These are phyloP conservation scores for Euschistus heros DNA, from an alignment of 1,140 invertebrate species.

Conservation along the genomic window DNA sequence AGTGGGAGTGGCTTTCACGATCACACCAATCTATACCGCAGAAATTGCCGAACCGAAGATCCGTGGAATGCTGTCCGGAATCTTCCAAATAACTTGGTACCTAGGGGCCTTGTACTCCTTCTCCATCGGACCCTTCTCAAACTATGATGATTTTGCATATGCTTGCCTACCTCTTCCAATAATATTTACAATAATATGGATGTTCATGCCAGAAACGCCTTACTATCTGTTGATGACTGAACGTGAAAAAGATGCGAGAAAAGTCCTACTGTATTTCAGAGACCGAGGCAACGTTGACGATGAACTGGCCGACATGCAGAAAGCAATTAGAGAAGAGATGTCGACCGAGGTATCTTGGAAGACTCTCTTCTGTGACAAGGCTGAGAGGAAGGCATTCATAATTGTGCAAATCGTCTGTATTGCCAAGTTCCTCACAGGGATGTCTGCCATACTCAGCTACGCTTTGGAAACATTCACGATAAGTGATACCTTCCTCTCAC, in stretches of 20 bases:
- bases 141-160: constrained; percentile 55
- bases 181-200: neutral
- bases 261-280: neutral
- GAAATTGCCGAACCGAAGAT: constrained; percentile 51
- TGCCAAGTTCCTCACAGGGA: constrained; percentile 28
- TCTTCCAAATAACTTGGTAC: constrained; percentile 66
- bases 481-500: constrained; percentile 21
- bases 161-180: constrained; percentile 46
- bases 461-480: constrained; percentile 26
- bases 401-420: constrained; percentile 29
- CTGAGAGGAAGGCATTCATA: constrained; percentile 27
- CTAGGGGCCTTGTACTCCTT: constrained; percentile 71
- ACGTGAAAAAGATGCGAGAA: neutral
- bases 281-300: neutral
- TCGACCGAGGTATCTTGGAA: constrained; percentile 19
- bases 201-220: neutral
- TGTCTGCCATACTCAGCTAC: constrained; percentile 30
- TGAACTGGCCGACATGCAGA: constrained; percentile 7
- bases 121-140: constrained; percentile 57
- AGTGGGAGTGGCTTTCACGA: constrained; percentile 62
- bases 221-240: constrained; percentile 4
- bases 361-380: constrained; percentile 25
- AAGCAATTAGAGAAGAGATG: neutral
- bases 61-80: constrained; percentile 45
- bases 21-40: constrained; percentile 72